Evolutionary conservation across 2,888 invertebrate genomes (phyloP), one percentile per base, ranked within the genome.

Genomic region (Ischnura elegans): DNA sequence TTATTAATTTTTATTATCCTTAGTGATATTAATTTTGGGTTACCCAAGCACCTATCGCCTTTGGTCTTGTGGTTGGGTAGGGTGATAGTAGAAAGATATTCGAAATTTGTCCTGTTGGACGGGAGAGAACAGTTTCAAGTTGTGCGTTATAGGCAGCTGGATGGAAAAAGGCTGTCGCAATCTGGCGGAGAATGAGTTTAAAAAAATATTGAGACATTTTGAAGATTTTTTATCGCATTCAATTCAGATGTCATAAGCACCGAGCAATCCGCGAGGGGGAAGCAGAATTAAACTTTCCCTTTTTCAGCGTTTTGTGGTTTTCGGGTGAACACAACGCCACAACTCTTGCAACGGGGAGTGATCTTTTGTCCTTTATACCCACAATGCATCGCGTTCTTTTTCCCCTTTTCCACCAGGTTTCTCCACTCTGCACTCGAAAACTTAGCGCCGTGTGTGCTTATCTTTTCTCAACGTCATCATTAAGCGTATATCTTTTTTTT

Each of bases 251-350:
- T 42, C 55, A 90, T 61, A 43, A 61, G 61, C 61, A 43, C 90
- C 36, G n/a, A 25, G 51, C 86, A 86, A 86, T 36, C 87, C 55
- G 51, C 29, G 42, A 42, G 55, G 51, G 29, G 47, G n/a, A 36
- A 8, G 21, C 21, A 29, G 61, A 90, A 66, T 45, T n/a, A 90
- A 61, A 1, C 19, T 51, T 51, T 51, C 19, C 19, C 90, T 45
- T 87, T 87, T 55, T 61, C 43, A 76, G 90, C 61, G 43, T 90
- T 90, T 90, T 90, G 61, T 45, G 47, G 90, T 76, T 36, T 51
- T 42, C 66, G 90, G 90, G 61, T 25, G 13, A 29, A 36, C 36
- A 45, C 42, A 61, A 61, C 51, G 51, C 87, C 87, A 55, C 51
- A 55, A 45, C 55, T 43, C 43, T 61, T 61, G 90, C 42, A 61